Base-by-base conservation (phyloP, 1,140 invertebrate species). In the Venustaconcha ellipsiformis region DNA sequence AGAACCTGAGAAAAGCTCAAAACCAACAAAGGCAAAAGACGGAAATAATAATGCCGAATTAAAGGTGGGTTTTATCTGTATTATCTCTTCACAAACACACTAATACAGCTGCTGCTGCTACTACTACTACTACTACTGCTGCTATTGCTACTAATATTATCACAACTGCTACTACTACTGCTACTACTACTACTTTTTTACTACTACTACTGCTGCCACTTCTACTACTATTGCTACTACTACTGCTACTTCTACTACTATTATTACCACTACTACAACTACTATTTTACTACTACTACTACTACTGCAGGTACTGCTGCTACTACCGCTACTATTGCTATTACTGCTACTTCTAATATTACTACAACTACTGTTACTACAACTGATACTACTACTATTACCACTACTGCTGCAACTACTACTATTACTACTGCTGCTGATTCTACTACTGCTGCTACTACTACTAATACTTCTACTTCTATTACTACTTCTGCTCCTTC, bases 51-150 rank as follows among this genome's bases (percentile, higher is more conserved):
- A 48, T 48, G 4, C 37, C 1, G 37, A 11, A 48, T 48, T 48
- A 48, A 48, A 48, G 37, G 37, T 48, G 37, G 37, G 37, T 18
- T 65, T 55, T 14, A 14, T 37, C 18, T 26, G 5, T 20, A 37
- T 57, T 55, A 37, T 72, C 18, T 62, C 17, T 72, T 26, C 62
- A 20, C 20, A 14, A 17, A 5, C n/a, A 13, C 48, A 56, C 67
- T 57, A 56, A 20, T 69, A n/a, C 26, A 23, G 26, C 65, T 67
- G 17, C 65, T 67, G 17, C 65, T 67, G 30, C 65, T 67, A 37
- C 37, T 67, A 67, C 65, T 67, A 15, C 65, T 67, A 67, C 65
- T 67, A 67, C 65, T 67, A 37, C 65, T 67, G 26, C 65, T 60
- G 26, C 65, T 67, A 37, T 13, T 67, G 18, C 65, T 67, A 15